phyloP scores from a whole-genome alignment of 2,888 invertebrate species.

The Hecatera dysodea region DNA sequence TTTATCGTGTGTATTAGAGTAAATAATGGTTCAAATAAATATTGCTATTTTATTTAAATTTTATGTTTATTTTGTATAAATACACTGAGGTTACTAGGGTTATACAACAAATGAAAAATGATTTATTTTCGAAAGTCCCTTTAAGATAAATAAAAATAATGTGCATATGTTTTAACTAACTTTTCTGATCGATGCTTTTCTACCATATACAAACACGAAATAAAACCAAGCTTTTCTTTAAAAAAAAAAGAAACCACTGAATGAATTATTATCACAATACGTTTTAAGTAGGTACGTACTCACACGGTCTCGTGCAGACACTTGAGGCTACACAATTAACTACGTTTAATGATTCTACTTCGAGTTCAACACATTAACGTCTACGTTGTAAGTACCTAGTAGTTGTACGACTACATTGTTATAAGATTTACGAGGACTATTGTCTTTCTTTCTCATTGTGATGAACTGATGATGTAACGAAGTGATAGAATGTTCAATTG shows the following conservation, averaged over 20 bases:
- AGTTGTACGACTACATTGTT: constrained; percentile 3
- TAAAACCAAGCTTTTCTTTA: not conserved
- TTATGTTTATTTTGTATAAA: no score
- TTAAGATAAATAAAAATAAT: no score
- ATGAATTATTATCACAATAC: not conserved
- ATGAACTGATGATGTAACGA: constrained; percentile 7
- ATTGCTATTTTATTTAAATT: not conserved
- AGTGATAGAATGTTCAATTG: not conserved
- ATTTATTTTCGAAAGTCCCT: no score
- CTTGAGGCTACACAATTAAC: constrained; percentile 25
- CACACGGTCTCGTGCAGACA: not conserved
- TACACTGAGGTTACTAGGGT: no score
- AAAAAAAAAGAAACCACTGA: not conserved
- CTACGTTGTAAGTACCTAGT: not conserved
- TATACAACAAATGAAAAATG: no score
- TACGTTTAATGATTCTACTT: constrained; percentile 28
- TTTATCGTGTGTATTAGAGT: not conserved
- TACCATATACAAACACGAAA: no score
- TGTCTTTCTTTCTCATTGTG: constrained; percentile 47
- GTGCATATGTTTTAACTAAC: no score
- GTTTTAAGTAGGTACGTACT: not conserved
- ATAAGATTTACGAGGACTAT: constrained; percentile 42
- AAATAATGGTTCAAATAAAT: not conserved
- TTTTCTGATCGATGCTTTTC: not conserved
- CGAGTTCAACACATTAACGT: constrained; percentile 32